Evolutionary conservation across 2,888 invertebrate genomes (phyloP), one percentile per base, ranked within the genome.

Genomic region (Acleris holmiana): DNA sequence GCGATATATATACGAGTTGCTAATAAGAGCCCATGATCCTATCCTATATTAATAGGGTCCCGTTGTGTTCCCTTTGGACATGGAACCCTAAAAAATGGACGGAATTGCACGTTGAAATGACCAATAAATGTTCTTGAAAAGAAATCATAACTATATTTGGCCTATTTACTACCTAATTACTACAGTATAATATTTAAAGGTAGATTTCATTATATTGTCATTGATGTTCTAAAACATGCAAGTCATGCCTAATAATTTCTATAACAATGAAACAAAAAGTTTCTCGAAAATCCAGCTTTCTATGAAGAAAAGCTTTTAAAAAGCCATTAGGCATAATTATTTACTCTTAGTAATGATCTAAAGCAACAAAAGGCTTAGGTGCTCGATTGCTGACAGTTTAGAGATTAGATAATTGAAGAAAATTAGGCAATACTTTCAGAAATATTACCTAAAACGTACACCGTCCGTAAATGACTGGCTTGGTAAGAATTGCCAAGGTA

Each of bases 261-360:
- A 13, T n/a, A 17, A 44, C 55, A 44, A 23, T 55, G 21, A 44
- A 44, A 55, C 23, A 55, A 44, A 54, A n/a, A 44, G 40, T 41
- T 53, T 21, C 54, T 54, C 41, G 4, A n/a, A 41, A 17, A 55
- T 25, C 5, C 10, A 35, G 73, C 78, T 78, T 77, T 77, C 76
- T 58, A 18, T 18, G 40, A 41, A 17, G 55, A 44, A 55, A 55
- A 55, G 55, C 55, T 55, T 23, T 55, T 55, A 44, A 44, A 55
- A 44, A 55, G 44, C 6, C 55, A 55, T 55, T 55, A 55, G 17
- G 8, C n/a, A 5, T 55, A 44, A 55, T 55, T 44, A 55, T 55
- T 55, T 44, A 23, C 41, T 23, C 15, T 10, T 2, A 35, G 55
- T 44, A 55, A 55, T 23, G 55, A 23, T 44, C 21, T 4, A 15